These are phyloP conservation scores for Indicator maculatus DNA, from an alignment of 2,113 vertebrate genomes.

Conservation along the genomic window DNA sequence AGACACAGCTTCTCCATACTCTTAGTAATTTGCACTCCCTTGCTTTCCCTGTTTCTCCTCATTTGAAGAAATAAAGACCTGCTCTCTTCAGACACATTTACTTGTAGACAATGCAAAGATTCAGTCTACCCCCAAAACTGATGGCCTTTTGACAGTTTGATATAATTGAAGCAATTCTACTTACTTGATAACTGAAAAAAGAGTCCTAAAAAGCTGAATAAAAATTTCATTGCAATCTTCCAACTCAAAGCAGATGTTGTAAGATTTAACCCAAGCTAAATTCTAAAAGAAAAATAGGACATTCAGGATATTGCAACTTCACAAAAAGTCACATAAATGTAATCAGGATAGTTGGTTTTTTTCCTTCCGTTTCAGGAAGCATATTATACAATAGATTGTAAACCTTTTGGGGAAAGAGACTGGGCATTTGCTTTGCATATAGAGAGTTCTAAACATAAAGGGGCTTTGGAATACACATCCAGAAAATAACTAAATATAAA, in stretches of 20 bases:
- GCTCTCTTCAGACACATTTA: not conserved
- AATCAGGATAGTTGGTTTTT: not conserved
- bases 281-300: constrained; percentile 82
- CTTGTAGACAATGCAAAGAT: not conserved
- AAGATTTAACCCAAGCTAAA: constrained; percentile 99
- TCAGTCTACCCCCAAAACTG: not conserved
- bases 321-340: constrained; percentile 21
- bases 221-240: constrained; percentile 99
- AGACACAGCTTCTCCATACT: not conserved
- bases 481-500: not conserved
- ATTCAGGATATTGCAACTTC: constrained; percentile 45
- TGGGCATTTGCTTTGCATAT: not conserved
- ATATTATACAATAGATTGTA: not conserved
- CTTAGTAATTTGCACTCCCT: not conserved
- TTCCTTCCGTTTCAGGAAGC: not conserved
- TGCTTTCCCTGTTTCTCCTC: not conserved
- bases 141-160: not conserved
- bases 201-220: constrained; percentile 98
- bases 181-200: constrained; percentile 99
- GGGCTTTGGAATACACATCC: not conserved
- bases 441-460: not conserved
- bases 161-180: constrained; percentile 59
- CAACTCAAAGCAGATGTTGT: constrained; percentile 99
- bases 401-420: not conserved
- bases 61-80: not conserved